These are phyloP conservation scores for Halictus rubicundus DNA, from an alignment of 1,140 invertebrate species.

Conservation along the genomic window DNA sequence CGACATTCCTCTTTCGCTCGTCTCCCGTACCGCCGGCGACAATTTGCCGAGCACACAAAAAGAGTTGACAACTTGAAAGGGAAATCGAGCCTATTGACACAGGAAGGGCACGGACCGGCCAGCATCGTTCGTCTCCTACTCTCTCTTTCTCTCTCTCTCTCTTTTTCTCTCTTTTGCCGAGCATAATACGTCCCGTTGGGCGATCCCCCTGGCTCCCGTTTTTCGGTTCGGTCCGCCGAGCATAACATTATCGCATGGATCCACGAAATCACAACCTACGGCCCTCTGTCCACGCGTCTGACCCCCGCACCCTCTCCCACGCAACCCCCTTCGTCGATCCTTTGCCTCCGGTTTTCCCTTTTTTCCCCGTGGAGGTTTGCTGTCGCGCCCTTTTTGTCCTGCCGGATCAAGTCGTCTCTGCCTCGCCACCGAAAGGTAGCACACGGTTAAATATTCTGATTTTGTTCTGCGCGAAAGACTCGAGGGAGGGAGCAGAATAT, in stretches of 20 bases:
- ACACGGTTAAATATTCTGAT: too few species aligned
- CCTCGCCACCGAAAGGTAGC: too few species aligned
- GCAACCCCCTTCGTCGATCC: not conserved
- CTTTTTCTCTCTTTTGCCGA: slow-evolving; percentile 26
- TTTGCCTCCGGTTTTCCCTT: not conserved
- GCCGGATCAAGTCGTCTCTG: too few species aligned
- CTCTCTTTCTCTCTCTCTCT: slow-evolving; percentile 12
- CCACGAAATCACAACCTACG: slow-evolving; percentile 49
- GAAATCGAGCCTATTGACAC: slow-evolving; percentile 81
- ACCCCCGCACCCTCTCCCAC: not conserved
- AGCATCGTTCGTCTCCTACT: slow-evolving; percentile 38
- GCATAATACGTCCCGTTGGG: slow-evolving; percentile 61
- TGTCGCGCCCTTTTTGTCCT: too few species aligned
- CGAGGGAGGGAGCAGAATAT: too few species aligned
- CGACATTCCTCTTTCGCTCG: slow-evolving; percentile 15
- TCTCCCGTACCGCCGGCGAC: slow-evolving; percentile 67
- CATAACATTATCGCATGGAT: slow-evolving; percentile 66
- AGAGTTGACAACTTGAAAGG: slow-evolving; percentile 81
- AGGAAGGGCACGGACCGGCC: slow-evolving; percentile 61
- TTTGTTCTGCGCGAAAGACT: too few species aligned
- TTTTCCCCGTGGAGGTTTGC: not conserved
- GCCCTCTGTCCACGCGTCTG: slow-evolving; percentile 14
- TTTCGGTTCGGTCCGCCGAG: slow-evolving; percentile 60
- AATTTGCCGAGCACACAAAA: slow-evolving; percentile 80
- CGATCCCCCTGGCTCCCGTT: slow-evolving; percentile 53